A percentile compares a stretch with the other conserved stretches of the same genome.
phyloP scores from a whole-genome alignment of 2,888 invertebrate genomes.

The Sphaeridia pumilis region DNA sequence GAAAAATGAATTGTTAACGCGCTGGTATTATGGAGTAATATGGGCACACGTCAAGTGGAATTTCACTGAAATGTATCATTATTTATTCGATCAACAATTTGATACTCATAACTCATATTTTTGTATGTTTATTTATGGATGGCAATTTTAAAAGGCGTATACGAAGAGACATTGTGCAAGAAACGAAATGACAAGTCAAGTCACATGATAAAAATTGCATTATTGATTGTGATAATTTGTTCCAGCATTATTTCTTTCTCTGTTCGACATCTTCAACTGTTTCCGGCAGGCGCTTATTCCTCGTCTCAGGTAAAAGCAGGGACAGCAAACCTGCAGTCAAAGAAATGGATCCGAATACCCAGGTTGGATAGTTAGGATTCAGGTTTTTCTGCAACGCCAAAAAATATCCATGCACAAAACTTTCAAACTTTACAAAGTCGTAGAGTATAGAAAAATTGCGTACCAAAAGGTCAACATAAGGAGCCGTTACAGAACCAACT shows the following conservation, averaged over 20 bases:
- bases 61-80: too few relatives aligned
- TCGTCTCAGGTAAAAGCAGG: conserved; percentile 30
- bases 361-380: conserved; percentile 21
- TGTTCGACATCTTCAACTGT: conserved; percentile 30
- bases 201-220: too few relatives aligned
- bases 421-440: background rate
- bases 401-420: background rate
- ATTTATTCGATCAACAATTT: too few relatives aligned
- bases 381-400: conserved; percentile 15
- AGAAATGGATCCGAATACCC: conserved; percentile 25
- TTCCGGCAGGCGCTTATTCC: conserved; percentile 26
- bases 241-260: background rate
- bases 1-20: too few relatives aligned
- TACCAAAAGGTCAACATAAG: conserved; percentile 31
- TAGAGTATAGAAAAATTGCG: background rate
- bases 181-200: too few relatives aligned
- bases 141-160: too few relatives aligned
- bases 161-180: too few relatives aligned
- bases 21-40: too few relatives aligned
- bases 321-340: conserved; percentile 23
- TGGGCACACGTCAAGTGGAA: too few relatives aligned
- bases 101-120: too few relatives aligned
- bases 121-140: too few relatives aligned
- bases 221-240: too few relatives aligned
- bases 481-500: conserved; percentile 30